phyloP scores from a whole-genome alignment of 35 echinoderm and acorn worm species.

The Lytechinus variegatus region DNA sequence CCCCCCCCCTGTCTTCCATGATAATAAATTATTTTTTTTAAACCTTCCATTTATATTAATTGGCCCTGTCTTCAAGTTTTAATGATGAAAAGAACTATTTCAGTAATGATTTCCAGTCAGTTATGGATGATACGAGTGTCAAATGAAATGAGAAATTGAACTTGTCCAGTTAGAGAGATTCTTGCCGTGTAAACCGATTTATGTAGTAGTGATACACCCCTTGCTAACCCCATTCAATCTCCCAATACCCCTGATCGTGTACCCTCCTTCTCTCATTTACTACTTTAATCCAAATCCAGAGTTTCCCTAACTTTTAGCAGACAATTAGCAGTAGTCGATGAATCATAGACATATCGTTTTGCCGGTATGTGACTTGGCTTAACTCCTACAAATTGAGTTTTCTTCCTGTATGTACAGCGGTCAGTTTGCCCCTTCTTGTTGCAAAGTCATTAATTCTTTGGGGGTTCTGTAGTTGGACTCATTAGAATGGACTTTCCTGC shows the following conservation, averaged over 20 bases:
- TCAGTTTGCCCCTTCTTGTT: neutral
- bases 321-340: constrained; percentile 11
- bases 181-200: no score
- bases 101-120: no score
- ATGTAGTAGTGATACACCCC: neutral
- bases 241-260: neutral
- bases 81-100: no score
- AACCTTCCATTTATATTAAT: no score
- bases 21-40: no score
- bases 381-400: neutral
- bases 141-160: no score
- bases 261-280: neutral
- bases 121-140: no score
- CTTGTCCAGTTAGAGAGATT: no score
- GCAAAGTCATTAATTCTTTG: neutral
- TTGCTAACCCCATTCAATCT: neutral
- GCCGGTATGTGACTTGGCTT: neutral
- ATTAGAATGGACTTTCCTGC: neutral
- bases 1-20: no score
- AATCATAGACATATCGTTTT: neutral
- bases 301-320: neutral
- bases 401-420: neutral
- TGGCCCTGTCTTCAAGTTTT: no score
- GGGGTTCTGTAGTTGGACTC: neutral
- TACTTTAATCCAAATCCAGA: neutral